phyloP scores from a whole-genome alignment of 2,113 vertebrate species.

The Hymenochirus boettgeri region DNA sequence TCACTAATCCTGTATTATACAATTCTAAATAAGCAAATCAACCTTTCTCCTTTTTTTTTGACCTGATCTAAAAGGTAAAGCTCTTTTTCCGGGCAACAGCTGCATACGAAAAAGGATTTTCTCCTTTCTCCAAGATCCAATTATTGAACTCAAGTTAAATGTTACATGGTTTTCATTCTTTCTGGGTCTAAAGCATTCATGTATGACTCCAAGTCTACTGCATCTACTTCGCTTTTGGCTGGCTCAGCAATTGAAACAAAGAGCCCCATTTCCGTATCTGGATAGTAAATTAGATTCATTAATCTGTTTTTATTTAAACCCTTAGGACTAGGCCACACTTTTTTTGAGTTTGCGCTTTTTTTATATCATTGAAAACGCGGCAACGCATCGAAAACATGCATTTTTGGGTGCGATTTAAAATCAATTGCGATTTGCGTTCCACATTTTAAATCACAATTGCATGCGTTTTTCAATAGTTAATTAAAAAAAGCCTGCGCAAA shows the following conservation, averaged over 20 bases:
- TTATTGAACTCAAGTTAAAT: constrained; percentile 58
- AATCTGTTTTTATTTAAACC: not conserved
- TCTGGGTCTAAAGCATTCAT: constrained; percentile 38
- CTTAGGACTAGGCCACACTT: too few species aligned
- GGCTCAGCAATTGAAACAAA: constrained; percentile 6
- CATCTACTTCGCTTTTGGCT: not conserved
- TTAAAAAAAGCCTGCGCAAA: too few species aligned
- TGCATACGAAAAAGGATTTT: constrained; percentile 56
- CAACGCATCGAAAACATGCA: too few species aligned
- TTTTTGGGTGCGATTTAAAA: too few species aligned
- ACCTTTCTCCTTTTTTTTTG: constrained; percentile 62
- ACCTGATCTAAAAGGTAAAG: constrained; percentile 70
- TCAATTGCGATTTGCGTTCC: too few species aligned
- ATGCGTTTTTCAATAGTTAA: too few species aligned
- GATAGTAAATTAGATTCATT: not conserved
- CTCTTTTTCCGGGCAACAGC: constrained; percentile 58
- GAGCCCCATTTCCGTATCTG: not conserved
- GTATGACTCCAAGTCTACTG: not conserved
- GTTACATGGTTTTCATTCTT: constrained; percentile 54
- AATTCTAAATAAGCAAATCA: constrained; percentile 62
- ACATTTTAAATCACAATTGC: too few species aligned
- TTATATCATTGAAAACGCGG: too few species aligned
- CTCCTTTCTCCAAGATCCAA: constrained; percentile 61
- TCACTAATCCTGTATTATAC: constrained; percentile 57
- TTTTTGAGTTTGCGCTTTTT: too few species aligned